Percentiles rank a stretch among this genome's conserved stretches.
Conservation (phyloP, 2,888 invertebrate species). For the Baccha elongata region DNA sequence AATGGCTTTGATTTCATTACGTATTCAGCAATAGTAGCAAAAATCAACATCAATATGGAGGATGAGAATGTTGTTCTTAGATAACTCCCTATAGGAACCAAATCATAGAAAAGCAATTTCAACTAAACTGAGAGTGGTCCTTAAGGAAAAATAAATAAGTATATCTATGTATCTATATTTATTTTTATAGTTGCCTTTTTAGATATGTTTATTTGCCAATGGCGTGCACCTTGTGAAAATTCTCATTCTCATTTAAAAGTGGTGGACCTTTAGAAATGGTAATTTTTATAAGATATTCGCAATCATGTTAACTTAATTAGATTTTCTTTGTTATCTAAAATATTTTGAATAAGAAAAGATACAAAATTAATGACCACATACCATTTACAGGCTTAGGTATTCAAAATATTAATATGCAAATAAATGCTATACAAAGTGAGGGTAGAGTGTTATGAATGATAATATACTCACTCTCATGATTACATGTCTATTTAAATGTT, state of each 20-base stretch:
- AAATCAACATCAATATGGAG: conserved; percentile 65
- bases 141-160: conserved; percentile 40
- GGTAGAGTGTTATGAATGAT: conserved; percentile 1
- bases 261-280: conserved; percentile 12
- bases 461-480: background rate
- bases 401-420: background rate
- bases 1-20: conserved; percentile 71
- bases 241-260: conserved; percentile 47
- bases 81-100: conserved; percentile 21
- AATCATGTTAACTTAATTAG: background rate
- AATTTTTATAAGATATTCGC: background rate
- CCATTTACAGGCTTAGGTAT: background rate
- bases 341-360: background rate
- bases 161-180: background rate
- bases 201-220: conserved; percentile 1
- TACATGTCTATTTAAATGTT: conserved; percentile 8
- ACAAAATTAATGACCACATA: conserved; percentile 2
- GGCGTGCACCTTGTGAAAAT: conserved; percentile 48
- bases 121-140: conserved; percentile 49
- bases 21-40: conserved; percentile 73
- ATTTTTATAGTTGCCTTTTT: background rate
- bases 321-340: background rate
- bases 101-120: conserved; percentile 27
- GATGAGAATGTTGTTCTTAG: conserved; percentile 44
- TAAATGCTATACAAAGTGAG: conserved; percentile 5